A percentile compares a stretch with the other conserved stretches of the same genome.
phyloP scores from a whole-genome alignment of 2,888 invertebrate genomes.

The Dasypogon diadema region DNA sequence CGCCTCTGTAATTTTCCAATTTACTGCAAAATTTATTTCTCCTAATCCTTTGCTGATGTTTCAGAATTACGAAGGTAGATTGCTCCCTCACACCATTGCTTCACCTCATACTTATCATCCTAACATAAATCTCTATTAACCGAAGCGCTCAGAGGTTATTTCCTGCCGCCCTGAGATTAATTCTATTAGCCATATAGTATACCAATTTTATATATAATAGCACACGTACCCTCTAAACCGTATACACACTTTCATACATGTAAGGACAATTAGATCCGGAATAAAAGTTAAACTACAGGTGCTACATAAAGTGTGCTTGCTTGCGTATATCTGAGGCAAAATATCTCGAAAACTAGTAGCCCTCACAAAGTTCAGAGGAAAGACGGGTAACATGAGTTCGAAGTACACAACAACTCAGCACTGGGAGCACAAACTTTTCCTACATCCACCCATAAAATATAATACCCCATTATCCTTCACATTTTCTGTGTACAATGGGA shows the following conservation, averaged over 20 bases:
- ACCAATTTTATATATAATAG: constrained; percentile 8
- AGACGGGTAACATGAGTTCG: constrained; percentile 4
- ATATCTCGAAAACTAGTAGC: constrained; percentile 35
- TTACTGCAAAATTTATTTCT: constrained; percentile 16
- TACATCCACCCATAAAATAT: constrained; percentile 19
- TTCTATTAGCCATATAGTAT: constrained; percentile 35
- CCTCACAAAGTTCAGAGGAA: constrained; percentile 34
- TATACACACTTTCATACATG: neutral
- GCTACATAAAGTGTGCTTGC: constrained; percentile 24
- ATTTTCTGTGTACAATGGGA: constrained; percentile 21
- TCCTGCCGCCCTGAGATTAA: constrained; percentile 45
- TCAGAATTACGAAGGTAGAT: constrained; percentile 1
- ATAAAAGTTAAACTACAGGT: constrained; percentile 44
- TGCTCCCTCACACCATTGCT: neutral
- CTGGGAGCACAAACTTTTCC: neutral
- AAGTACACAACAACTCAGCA: neutral
- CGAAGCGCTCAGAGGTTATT: constrained; percentile 37
- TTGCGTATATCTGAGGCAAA: neutral
- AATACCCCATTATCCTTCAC: constrained; percentile 28
- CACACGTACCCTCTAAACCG: neutral
- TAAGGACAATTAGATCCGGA: constrained; percentile 16
- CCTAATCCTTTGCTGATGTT: constrained; percentile 25
- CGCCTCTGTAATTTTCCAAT: neutral
- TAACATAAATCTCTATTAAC: constrained; percentile 48
- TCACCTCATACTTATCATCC: constrained; percentile 30